A percentile compares a stretch with the other conserved stretches of the same genome.
phyloP scores from a whole-genome alignment of 2,113 vertebrate species.

The Eptesicus fuscus region DNA sequence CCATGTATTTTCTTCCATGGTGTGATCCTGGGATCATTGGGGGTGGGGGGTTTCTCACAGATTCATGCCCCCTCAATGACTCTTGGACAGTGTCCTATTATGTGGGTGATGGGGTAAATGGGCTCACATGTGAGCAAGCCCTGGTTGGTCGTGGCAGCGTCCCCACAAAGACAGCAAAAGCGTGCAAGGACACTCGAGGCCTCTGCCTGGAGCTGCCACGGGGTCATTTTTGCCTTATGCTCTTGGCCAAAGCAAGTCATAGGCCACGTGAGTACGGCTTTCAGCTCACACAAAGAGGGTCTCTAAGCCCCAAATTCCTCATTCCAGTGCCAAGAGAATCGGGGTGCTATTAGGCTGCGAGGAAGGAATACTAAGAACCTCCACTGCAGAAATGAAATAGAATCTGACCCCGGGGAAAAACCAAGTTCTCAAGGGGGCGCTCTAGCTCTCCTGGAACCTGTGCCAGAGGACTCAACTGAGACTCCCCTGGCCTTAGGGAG shows the following conservation, averaged over 20 bases:
- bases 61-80: neutral
- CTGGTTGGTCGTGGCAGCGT: neutral
- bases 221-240: neutral
- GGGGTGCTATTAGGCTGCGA: neutral
- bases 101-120: neutral
- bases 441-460: accelerated
- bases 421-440: neutral
- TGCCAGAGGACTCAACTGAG: neutral
- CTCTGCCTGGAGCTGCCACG: neutral
- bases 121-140: neutral
- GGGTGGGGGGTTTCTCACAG: neutral
- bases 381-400: neutral
- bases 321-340: neutral
- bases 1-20: neutral
- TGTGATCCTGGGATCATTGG: neutral
- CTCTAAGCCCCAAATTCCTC: neutral
- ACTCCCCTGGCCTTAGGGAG: neutral
- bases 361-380: neutral
- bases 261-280: neutral
- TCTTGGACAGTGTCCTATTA: neutral
- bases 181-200: neutral
- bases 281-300: neutral
- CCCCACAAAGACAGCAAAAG: neutral
- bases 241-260: neutral
- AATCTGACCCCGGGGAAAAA: neutral